Evolutionary conservation across 2,113 vertebrate genomes (phyloP).

Genomic region (Natator depressus): DNA sequence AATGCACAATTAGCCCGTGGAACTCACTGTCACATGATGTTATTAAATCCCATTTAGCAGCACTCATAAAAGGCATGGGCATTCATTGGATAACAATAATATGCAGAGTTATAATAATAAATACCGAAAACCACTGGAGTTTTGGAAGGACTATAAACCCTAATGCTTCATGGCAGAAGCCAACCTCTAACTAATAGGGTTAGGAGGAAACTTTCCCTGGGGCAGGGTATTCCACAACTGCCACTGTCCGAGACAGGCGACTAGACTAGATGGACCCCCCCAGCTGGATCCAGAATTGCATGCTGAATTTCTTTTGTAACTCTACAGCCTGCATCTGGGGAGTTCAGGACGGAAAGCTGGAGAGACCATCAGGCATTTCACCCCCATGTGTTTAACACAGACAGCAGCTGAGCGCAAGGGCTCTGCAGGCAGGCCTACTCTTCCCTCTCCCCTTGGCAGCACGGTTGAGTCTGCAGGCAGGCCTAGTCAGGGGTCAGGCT

Average conservation of each 20-base stretch:
- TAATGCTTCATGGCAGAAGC: too few species aligned
- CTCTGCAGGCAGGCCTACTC: neutral
- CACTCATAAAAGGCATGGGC: neutral
- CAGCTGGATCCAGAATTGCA: neutral
- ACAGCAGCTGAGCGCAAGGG: neutral
- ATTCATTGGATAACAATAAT: neutral
- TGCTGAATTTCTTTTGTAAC: neutral
- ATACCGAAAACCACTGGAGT: neutral
- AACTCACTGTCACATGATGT: neutral
- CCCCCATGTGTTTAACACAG: neutral
- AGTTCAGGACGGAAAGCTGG: neutral
- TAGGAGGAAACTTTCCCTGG: neutral
- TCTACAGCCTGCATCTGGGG: neutral
- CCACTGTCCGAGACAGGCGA: neutral
- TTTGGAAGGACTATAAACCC: neutral
- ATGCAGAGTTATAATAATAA: neutral
- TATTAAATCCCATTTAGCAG: neutral
- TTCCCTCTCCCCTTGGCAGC: neutral
- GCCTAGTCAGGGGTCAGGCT: neutral
- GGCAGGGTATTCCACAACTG: neutral
- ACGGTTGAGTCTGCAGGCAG: neutral
- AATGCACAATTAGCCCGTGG: neutral
- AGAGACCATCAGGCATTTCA: neutral
- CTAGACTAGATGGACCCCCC: too few species aligned
- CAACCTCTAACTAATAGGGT: neutral